Percentiles rank a stretch among this genome's conserved stretches.
Conservation (phyloP, 2,888 invertebrate species). For the Nasonia oneida region DNA sequence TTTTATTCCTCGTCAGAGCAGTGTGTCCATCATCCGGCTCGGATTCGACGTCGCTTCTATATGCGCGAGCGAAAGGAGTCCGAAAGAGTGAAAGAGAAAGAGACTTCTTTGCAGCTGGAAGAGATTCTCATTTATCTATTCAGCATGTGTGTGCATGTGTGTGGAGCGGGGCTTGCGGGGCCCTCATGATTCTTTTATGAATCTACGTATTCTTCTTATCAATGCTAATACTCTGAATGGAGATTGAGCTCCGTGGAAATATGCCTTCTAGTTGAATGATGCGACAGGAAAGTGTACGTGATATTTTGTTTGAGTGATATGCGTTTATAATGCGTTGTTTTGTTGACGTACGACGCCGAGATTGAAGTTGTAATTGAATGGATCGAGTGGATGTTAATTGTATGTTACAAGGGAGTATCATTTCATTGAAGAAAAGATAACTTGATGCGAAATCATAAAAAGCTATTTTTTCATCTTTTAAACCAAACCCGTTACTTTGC, state of each 20-base stretch:
- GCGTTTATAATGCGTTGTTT: neutral
- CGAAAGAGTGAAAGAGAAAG: neutral
- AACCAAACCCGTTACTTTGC: conserved; percentile 35
- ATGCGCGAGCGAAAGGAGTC: neutral
- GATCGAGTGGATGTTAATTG: neutral
- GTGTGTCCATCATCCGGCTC: conserved; percentile 62
- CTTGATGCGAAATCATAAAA: conserved; percentile 19
- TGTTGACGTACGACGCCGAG: neutral
- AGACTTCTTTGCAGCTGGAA: neutral
- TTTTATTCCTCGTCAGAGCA: conserved; percentile 66
- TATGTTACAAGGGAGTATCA: neutral
- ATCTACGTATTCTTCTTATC: conserved; percentile 51
- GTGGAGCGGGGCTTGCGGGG: neutral
- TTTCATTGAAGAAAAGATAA: neutral
- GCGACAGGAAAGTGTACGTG: neutral
- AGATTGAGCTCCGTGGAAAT: neutral
- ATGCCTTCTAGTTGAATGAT: conserved; percentile 23
- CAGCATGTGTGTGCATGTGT: neutral
- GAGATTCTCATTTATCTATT: conserved; percentile 52
- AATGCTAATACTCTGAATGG: conserved; percentile 50
- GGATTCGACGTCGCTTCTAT: conserved; percentile 39
- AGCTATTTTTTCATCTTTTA: conserved; percentile 12
- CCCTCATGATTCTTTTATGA: conserved; percentile 48
- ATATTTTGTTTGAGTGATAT: neutral
- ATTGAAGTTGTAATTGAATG: neutral